Evolutionary conservation across 1,140 invertebrate genomes (phyloP).

Genomic region (Neocloeon triangulifer): DNA sequence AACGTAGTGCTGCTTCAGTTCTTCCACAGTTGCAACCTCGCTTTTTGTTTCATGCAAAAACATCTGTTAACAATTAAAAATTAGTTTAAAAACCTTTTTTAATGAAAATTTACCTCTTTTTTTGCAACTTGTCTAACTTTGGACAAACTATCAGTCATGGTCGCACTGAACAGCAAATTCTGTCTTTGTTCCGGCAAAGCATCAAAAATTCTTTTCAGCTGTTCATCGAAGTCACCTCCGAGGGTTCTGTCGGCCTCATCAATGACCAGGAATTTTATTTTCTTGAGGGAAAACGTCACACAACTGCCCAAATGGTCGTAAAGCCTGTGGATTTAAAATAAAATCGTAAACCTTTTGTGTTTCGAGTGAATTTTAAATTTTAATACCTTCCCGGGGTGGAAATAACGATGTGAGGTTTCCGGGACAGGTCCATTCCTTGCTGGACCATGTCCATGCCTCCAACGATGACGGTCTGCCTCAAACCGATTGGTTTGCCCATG

Average conservation of each 20-base stretch:
- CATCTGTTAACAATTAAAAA: conserved; percentile 15
- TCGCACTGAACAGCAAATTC: conserved; percentile 86
- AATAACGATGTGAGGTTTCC: conserved; percentile 80
- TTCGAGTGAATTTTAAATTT: conserved; percentile 1
- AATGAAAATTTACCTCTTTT: conserved; percentile 18
- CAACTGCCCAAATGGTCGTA: conserved; percentile 72
- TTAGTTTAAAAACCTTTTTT: neutral
- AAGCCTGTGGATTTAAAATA: too few species aligned
- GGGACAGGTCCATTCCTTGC: conserved; percentile 68
- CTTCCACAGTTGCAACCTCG: conserved; percentile 57
- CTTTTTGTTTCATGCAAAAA: conserved; percentile 40
- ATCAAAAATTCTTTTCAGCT: conserved; percentile 56
- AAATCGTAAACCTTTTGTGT: neutral
- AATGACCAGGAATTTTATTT: conserved; percentile 65
- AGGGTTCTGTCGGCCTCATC: conserved; percentile 83
- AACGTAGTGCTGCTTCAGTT: conserved; percentile 74
- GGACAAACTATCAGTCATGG: conserved; percentile 68
- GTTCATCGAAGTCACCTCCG: conserved; percentile 56
- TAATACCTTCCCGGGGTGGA: conserved; percentile 62
- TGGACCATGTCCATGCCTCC: conserved; percentile 83
- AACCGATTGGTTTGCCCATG: conserved; percentile 60
- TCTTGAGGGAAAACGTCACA: conserved; percentile 57
- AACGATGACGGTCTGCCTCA: conserved; percentile 64
- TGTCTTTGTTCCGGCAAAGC: conserved; percentile 58
- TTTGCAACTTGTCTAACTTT: conserved; percentile 41